Conservation (phyloP, 2,888 invertebrate genomes). For the Chaetogeoica ovagalla region DNA sequence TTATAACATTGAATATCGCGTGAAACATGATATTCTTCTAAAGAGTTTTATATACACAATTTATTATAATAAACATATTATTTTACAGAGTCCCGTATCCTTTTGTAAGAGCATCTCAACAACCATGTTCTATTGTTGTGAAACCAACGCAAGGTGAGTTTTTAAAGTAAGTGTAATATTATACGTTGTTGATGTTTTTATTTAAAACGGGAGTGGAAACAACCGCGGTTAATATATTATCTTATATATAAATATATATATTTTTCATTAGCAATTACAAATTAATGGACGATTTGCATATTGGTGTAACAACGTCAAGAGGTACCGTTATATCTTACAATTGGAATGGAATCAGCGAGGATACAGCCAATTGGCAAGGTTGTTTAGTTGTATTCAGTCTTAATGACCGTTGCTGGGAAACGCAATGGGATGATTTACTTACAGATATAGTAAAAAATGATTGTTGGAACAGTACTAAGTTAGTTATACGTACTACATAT, state of each 20-base stretch:
- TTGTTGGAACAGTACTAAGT: slow-evolving; percentile 32
- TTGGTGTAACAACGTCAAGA: slow-evolving; percentile 82
- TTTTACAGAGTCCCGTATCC: slow-evolving; percentile 78
- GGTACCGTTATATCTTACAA: slow-evolving; percentile 84
- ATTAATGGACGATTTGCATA: slow-evolving; percentile 83
- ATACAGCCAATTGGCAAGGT: slow-evolving; percentile 61
- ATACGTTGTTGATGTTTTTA: not conserved
- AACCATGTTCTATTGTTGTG: slow-evolving; percentile 80
- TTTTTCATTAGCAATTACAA: slow-evolving; percentile 72
- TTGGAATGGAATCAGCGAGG: slow-evolving; percentile 69
- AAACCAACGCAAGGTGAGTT: slow-evolving; percentile 88
- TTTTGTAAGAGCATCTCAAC: slow-evolving; percentile 78
- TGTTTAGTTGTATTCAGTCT: slow-evolving; percentile 59
- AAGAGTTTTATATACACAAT: no score
- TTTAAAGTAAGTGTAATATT: slow-evolving; percentile 70
- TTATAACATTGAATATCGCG: no score
- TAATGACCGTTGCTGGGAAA: slow-evolving; percentile 65
- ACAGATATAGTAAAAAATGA: slow-evolving; percentile 64
- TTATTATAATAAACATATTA: slow-evolving; percentile 55
- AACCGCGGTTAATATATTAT: not conserved
- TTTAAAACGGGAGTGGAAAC: not conserved
- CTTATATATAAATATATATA: slow-evolving; percentile 20
- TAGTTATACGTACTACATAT: not conserved
- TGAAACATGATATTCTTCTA: no score
- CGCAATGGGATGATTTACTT: slow-evolving; percentile 72